Evolutionary conservation across 2,797 vertebrate genomes (phyloP).

Genomic region (Anisognathus igniventris): DNA sequence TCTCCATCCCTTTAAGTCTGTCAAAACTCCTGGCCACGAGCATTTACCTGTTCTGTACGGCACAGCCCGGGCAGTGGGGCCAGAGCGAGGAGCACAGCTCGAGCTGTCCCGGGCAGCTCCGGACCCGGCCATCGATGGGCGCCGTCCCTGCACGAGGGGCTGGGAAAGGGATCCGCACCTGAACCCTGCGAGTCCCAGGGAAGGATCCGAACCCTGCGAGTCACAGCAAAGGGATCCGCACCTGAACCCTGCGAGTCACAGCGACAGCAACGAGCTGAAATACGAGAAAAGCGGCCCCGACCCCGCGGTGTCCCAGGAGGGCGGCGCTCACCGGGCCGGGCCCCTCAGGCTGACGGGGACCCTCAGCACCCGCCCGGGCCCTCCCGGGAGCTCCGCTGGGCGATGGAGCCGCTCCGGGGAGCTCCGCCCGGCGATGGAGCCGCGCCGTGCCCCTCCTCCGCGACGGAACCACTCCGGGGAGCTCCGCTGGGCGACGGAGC

Average conservation of each 20-base stretch:
- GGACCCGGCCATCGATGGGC: fast-evolving
- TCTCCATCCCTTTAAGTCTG: fast-evolving
- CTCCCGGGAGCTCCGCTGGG: too few relatives aligned
- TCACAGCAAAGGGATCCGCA: too few relatives aligned
- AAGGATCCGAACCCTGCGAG: too few relatives aligned
- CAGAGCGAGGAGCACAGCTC: fast-evolving
- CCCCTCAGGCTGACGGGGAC: neutral
- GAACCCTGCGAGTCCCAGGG: neutral
- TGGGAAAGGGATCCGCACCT: neutral
- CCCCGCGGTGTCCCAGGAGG: neutral
- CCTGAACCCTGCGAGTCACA: fast-evolving
- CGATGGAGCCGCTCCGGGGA: neutral
- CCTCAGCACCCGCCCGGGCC: neutral
- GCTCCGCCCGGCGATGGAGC: neutral
- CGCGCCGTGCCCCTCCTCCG: neutral
- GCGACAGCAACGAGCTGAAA: fast-evolving
- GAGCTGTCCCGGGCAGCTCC: neutral
- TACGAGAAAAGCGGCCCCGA: fast-evolving
- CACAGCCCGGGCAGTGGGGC: fast-evolving
- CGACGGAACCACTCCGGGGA: too few relatives aligned
- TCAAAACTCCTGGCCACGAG: fast-evolving
- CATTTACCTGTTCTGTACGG: fast-evolving
- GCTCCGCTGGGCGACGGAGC: too few relatives aligned
- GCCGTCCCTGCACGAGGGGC: neutral
- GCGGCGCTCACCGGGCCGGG: neutral